Evolutionary conservation across 2,888 invertebrate genomes (phyloP).

Genomic region (Nineta flava): DNA sequence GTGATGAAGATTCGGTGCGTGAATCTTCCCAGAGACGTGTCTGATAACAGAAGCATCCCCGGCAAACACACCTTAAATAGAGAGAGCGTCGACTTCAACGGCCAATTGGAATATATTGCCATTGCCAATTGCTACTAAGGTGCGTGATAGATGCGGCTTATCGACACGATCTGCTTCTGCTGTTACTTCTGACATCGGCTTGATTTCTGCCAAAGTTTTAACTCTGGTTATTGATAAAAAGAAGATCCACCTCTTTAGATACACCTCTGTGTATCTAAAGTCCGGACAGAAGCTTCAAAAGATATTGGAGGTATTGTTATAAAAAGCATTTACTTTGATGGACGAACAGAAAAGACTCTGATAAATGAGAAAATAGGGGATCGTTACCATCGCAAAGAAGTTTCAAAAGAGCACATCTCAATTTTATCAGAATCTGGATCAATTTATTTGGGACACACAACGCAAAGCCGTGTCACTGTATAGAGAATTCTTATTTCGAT

Average conservation of each 20-base stretch:
- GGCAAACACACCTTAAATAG: too few species aligned
- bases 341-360: constrained; percentile 6
- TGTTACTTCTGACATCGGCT: constrained; percentile 10
- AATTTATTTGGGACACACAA: constrained; percentile 6
- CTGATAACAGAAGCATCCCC: too few species aligned
- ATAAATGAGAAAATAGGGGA: not conserved
- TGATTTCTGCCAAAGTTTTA: constrained; percentile 10
- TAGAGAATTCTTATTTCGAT: too few species aligned
- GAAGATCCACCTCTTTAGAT: constrained; percentile 12
- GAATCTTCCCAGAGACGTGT: too few species aligned
- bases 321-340: constrained; percentile 7
- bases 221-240: constrained; percentile 11
- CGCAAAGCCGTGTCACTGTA: not conserved
- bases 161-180: constrained; percentile 12
- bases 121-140: constrained; percentile 5
- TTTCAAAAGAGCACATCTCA: constrained; percentile 8
- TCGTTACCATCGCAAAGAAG: constrained; percentile 1
- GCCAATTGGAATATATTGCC: not conserved
- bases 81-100: too few species aligned
- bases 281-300: not conserved
- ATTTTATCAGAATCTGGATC: constrained; percentile 5
- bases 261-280: too few species aligned
- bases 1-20: too few species aligned
- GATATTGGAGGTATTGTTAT: not conserved
- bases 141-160: constrained; percentile 9